Evolutionary conservation across 1,140 invertebrate genomes (phyloP).

Genomic region (Drosophila ohnishii): DNA sequence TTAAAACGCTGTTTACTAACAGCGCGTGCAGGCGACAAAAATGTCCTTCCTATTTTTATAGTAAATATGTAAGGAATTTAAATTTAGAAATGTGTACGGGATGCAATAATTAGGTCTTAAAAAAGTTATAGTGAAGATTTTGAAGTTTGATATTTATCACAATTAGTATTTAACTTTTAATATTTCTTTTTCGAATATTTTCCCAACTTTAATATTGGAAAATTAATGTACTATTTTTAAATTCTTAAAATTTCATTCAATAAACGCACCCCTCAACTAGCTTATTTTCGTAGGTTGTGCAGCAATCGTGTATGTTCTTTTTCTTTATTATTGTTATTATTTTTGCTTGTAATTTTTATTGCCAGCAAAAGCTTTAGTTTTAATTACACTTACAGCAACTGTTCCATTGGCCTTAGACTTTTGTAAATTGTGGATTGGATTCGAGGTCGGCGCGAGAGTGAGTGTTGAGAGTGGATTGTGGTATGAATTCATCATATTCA

Average conservation of each 20-base stretch:
- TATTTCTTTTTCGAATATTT: not conserved
- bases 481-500: not conserved
- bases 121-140: too few relatives aligned
- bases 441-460: not conserved
- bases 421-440: not conserved
- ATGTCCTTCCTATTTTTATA: not conserved
- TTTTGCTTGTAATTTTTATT: not conserved
- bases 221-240: not conserved
- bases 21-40: slow-evolving; percentile 18
- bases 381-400: not conserved
- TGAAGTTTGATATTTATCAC: not conserved
- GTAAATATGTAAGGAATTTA: too few relatives aligned
- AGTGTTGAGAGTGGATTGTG: not conserved
- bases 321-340: not conserved
- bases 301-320: not conserved
- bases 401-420: not conserved
- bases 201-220: not conserved
- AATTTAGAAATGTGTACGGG: too few relatives aligned
- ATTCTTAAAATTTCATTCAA: not conserved
- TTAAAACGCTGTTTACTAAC: slow-evolving; percentile 23
- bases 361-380: not conserved
- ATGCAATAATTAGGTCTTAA: too few relatives aligned
- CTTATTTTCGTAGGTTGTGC: slow-evolving; percentile 1
- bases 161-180: not conserved
- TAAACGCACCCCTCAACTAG: not conserved